phyloP scores from a whole-genome alignment of 1,140 invertebrate genomes.

The Zophobas atratus region DNA sequence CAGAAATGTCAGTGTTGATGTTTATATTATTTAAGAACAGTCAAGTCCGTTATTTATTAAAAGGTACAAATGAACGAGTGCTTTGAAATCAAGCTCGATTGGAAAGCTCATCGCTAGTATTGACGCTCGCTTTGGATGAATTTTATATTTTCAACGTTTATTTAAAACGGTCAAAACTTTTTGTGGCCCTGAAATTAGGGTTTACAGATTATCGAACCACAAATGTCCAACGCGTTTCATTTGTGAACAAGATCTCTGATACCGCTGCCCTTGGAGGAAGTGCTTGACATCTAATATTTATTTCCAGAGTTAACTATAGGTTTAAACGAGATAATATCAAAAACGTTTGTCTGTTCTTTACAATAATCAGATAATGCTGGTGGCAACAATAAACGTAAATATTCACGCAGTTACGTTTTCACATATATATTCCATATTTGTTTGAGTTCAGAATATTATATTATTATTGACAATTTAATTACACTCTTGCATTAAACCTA shows the following conservation, averaged over 20 bases:
- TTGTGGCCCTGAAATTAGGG: too few species aligned
- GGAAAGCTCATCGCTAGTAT: neutral
- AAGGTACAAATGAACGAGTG: neutral
- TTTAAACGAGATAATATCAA: constrained; percentile 13
- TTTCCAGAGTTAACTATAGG: constrained; percentile 14
- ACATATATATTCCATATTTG: constrained; percentile 9
- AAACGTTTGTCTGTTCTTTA: constrained; percentile 19
- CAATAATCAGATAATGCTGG: constrained; percentile 25
- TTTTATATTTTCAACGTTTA: neutral
- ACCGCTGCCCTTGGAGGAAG: constrained; percentile 9
- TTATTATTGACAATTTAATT: constrained; percentile 22
- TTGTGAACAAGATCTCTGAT: neutral
- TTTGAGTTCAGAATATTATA: constrained; percentile 30
- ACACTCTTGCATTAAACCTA: neutral
- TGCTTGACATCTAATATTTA: constrained; percentile 19
- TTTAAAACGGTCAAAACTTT: too few species aligned
- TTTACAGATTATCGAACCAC: neutral
- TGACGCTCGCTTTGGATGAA: neutral
- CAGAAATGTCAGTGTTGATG: constrained; percentile 31
- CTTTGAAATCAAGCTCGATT: neutral
- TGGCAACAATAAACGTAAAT: constrained; percentile 19
- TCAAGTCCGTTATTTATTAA: constrained; percentile 3
- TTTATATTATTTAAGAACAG: constrained; percentile 34
- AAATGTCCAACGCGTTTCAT: constrained; percentile 1
- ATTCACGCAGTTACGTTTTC: constrained; percentile 32